phyloP scores from a whole-genome alignment of 2,888 invertebrate species.

The Molorchus minor region DNA sequence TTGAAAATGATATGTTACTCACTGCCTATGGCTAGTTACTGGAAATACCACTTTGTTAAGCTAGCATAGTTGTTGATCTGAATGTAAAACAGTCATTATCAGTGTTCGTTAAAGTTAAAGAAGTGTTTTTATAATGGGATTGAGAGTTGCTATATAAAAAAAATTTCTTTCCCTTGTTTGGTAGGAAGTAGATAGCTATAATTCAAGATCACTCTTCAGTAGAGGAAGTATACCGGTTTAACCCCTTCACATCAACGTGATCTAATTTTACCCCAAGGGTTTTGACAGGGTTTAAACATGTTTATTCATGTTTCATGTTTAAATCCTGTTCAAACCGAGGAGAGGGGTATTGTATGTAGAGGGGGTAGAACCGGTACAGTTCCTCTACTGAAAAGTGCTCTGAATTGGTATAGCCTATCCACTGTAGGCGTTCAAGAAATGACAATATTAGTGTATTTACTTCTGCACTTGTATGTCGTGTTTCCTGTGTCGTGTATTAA shows the following conservation, averaged over 20 bases:
- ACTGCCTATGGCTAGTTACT: conserved; percentile 53
- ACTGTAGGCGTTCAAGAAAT: conserved; percentile 16
- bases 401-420: neutral
- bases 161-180: too few species aligned
- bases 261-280: too few species aligned
- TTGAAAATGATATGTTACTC: conserved; percentile 48
- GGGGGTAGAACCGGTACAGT: too few species aligned
- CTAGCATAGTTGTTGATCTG: conserved; percentile 47
- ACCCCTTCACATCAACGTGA: neutral
- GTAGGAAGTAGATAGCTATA: too few species aligned
- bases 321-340: too few species aligned
- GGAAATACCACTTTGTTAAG: conserved; percentile 45
- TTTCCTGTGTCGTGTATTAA: neutral
- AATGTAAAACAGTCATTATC: conserved; percentile 34
- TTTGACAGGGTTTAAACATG: too few species aligned
- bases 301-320: too few species aligned
- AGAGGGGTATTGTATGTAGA: neutral
- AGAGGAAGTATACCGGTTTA: too few species aligned
- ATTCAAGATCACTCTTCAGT: neutral
- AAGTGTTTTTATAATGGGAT: conserved; percentile 20
- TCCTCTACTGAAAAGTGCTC: neutral
- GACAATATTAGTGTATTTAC: conserved; percentile 27
- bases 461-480: conserved; percentile 13
- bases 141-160: conserved; percentile 1
- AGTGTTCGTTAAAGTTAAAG: conserved; percentile 30